Evolutionary conservation across 92 coral and sea anemone species (phyloP).

Genomic region (Porites lobata): DNA sequence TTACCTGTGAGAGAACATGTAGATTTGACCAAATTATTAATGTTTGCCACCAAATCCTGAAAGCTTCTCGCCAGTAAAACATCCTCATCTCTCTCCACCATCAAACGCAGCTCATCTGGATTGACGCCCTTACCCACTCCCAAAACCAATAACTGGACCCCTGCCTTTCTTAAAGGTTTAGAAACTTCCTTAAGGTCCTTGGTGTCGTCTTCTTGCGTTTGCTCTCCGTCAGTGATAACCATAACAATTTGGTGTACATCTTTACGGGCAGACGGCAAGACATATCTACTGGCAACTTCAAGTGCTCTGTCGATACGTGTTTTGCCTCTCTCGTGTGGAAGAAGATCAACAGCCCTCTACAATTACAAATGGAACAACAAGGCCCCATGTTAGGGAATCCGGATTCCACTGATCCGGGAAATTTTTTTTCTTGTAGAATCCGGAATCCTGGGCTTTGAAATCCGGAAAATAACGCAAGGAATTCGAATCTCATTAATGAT

Average conservation of each 20-base stretch:
- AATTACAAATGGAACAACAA: background rate
- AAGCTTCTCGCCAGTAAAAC: conserved; percentile 41
- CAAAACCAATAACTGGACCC: conserved; percentile 69
- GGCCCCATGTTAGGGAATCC: too few relatives aligned
- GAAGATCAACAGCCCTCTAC: conserved; percentile 65
- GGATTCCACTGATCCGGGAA: too few relatives aligned
- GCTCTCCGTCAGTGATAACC: conserved; percentile 79
- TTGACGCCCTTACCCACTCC: conserved; percentile 74
- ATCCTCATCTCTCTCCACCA: conserved; percentile 68
- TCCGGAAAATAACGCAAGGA: too few relatives aligned
- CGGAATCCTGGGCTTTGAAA: too few relatives aligned
- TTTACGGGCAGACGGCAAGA: conserved; percentile 76
- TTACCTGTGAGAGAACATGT: conserved; percentile 37
- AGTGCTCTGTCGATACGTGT: conserved; percentile 84
- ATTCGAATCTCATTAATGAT: too few relatives aligned
- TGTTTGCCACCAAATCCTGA: conserved; percentile 44
- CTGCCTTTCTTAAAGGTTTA: conserved; percentile 60
- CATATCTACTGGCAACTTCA: conserved; percentile 48
- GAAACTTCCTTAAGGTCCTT: conserved; percentile 51
- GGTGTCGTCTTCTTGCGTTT: conserved; percentile 55
- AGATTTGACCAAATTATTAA: conserved; percentile 20
- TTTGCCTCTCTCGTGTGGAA: conserved; percentile 67
- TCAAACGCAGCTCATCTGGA: conserved; percentile 59
- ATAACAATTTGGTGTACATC: conserved; percentile 76
- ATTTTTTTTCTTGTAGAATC: too few relatives aligned